Base-by-base conservation (phyloP, 2,113 vertebrate species). In the Tragelaphus buxtoni region DNA sequence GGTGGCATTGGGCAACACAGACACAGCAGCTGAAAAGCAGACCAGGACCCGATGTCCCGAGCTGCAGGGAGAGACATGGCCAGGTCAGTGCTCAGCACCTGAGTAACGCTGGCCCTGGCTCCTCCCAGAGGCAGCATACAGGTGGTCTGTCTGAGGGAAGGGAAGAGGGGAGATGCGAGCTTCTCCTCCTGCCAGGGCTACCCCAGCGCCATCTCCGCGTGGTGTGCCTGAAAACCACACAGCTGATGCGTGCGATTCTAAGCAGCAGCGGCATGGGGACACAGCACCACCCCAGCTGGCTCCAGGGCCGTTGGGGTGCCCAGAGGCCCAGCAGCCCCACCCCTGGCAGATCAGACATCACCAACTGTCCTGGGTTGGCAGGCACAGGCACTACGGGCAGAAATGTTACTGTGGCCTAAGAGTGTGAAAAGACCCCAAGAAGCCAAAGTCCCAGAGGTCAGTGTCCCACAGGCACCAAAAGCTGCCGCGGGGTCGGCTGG, bases 81-180 rank as follows among this genome's bases (percentile, higher is more conserved):
- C 5, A 39, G 77, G 22, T n/a, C n/a, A 24, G 53, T 12, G 42
- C 9, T n/a, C 20, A 5, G 0, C 65, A 58, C 4, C 22, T 2
- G 12, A 81, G 55, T n/a, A 3, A 56, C 1, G 1, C 79, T 20
- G 7, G 51, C 49, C 30, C 39, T 4, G 32, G 88, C 28, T 80
- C 18, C 53, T 5, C 9, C n/a, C 22, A 4, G 39, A 32, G 14
- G 63, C 5, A 14, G 4, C 14, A 4, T 18, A 32, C 17, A 47
- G 32, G 45, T 9, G 26, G 26, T 20, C 10, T 30, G 49, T n/a
- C 17, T 20, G 14, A 26, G 49, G 45, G 16, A 56, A 32, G n/a
- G 4, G 5, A 7, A 28, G 39, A 12, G 39, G 28, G 6, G 5
- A 14, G 42, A 26, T 0, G 8, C 0, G 9, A 51, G 42, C 49